Percentiles rank a stretch among this genome's conserved stretches.
Conservation (phyloP, 2,888 invertebrate genomes). For the Drosophila eohydei region DNA sequence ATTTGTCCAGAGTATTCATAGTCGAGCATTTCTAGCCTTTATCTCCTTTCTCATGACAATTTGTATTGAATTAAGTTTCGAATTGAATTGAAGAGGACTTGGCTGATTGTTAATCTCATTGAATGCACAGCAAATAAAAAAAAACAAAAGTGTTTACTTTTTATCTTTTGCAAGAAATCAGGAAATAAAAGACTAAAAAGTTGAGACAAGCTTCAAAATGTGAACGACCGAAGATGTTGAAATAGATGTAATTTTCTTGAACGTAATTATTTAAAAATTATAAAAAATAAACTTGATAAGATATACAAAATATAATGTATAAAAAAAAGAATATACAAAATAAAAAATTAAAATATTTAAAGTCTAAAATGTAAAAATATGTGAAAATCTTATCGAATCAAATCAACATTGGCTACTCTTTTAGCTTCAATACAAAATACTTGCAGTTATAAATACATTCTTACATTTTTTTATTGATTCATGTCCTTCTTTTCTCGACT, state of each 20-base stretch:
- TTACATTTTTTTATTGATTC: too few species aligned
- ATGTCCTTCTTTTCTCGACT: neutral
- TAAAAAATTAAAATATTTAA: neutral
- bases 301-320: neutral
- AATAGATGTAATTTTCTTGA: neutral
- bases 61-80: slow-evolving; percentile 14
- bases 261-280: neutral
- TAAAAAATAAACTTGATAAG: neutral
- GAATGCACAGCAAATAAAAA: neutral
- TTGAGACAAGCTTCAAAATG: neutral
- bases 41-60: slow-evolving; percentile 4
- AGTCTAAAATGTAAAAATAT: neutral
- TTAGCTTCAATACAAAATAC: too few species aligned
- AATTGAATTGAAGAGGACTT: slow-evolving; percentile 17
- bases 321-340: too few species aligned
- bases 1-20: neutral
- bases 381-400: too few species aligned
- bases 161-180: neutral
- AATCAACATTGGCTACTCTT: neutral
- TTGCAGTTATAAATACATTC: neutral
- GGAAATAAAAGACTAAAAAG: neutral
- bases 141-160: neutral
- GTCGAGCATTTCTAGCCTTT: neutral
- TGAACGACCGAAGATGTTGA: neutral
- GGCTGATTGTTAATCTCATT: slow-evolving; percentile 22